Evolutionary conservation across 2,797 vertebrate genomes (phyloP).

Genomic region (Selene dorsalis): DNA sequence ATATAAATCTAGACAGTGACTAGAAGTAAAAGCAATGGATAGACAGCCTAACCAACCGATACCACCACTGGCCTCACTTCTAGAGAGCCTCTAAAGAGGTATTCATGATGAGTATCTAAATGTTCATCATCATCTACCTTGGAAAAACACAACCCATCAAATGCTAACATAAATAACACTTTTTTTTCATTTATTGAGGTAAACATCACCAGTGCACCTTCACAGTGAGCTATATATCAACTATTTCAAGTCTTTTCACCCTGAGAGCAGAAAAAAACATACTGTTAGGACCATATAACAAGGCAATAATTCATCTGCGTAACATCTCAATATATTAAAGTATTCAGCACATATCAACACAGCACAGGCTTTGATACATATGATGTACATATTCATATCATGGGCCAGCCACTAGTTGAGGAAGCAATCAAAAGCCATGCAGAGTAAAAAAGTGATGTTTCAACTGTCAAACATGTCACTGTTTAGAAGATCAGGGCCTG

Average conservation of each 20-base stretch:
- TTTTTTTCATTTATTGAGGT: constrained; percentile 22
- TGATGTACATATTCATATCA: constrained; percentile 59
- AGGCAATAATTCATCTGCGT: constrained; percentile 6
- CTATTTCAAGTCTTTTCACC: constrained; percentile 9
- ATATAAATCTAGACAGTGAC: not conserved
- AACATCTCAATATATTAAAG: not conserved
- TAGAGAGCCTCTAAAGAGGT: not conserved
- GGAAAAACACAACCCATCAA: constrained; percentile 12
- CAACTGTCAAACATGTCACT: constrained; percentile 36
- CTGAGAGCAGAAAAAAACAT: not conserved
- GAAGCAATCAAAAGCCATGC: constrained; percentile 79
- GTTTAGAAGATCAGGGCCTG: constrained; percentile 41
- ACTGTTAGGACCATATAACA: not conserved
- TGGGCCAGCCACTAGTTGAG: constrained; percentile 67
- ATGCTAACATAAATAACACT: not conserved
- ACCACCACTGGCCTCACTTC: not conserved
- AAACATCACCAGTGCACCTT: not conserved
- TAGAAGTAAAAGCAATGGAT: not conserved
- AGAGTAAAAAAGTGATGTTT: constrained; percentile 54
- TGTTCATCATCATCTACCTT: not conserved
- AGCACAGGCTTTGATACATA: constrained; percentile 42
- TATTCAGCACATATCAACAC: constrained; percentile 38
- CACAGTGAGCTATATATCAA: not conserved
- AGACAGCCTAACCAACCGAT: not conserved
- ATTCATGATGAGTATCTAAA: not conserved